Conservation (phyloP, 2,113 vertebrate species). For the Campylomormyrus numenius region DNA sequence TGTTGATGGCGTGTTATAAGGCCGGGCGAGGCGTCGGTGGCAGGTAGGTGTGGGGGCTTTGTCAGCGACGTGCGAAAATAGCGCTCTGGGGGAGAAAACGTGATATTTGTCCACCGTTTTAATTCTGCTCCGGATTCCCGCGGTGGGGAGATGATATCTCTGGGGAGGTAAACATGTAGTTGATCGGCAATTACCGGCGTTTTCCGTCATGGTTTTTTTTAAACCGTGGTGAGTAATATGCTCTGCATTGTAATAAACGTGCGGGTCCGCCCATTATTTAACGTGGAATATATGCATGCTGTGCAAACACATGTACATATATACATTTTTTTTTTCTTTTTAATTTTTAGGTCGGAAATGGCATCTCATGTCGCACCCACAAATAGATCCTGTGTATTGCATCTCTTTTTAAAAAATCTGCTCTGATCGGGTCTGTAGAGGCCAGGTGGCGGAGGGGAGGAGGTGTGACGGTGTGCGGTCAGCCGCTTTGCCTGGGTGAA, state of each 20-base stretch:
- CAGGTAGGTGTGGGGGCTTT: not conserved
- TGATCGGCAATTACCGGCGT: not conserved
- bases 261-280: not conserved
- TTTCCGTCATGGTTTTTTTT: not conserved
- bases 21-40: conserved; percentile 10
- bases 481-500: not conserved
- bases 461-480: not conserved
- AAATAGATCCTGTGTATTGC: not conserved
- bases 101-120: not conserved
- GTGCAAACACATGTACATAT: not conserved
- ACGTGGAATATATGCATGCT: not conserved
- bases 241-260: not conserved
- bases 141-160: not conserved
- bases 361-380: not conserved
- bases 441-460: not conserved
- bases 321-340: not conserved
- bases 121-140: not conserved
- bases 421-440: not conserved
- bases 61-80: not conserved
- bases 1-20: not conserved
- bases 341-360: conserved; percentile 5
- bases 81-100: not conserved
- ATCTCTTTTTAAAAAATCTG: not conserved
- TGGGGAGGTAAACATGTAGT: not conserved
- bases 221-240: not conserved